Evolutionary conservation across 1,140 invertebrate species (phyloP), one percentile per base, ranked within the genome.

Genomic region (Nylanderia fulva): DNA sequence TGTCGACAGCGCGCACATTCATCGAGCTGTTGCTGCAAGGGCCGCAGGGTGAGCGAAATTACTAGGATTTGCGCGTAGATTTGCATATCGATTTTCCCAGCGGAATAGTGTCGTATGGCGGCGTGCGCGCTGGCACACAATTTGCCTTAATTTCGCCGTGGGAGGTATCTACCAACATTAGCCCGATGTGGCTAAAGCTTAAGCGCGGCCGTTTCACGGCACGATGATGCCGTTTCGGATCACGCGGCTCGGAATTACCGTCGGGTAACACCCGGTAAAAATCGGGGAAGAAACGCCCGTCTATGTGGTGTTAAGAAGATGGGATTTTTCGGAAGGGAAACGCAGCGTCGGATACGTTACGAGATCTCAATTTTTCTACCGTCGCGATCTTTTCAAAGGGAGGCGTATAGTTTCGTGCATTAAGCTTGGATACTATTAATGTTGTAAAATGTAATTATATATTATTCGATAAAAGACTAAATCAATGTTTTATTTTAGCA

Each of bases 1-100:
- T 69, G 68, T 39, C 76, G 48, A 54, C 61, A 63, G 24, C 33
- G 82, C 64, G 29, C 13, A 39, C 39, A 80, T 52, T 63, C 85
- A 75, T 82, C 66, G 84, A 82, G 74, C 77, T 74, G 60, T 77
- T 86, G 88, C 87, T 86, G 88, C 88, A 77, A 84, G 86, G 68
- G 86, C 84, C 84, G 88, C 85, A 74, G 84, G 87, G 63, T 58
- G 64, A 79, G 86, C 90, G 86, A 94, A 92, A 94, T 94, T 94
- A 94, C 94, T 94, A 92, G 94, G 92, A 94, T 94, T 94, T 94
- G 92, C 92, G 91, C 92, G 90, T 93, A 93, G 92, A 94, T 94
- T 94, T 94, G 88, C 93, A 94, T 94, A 94, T 94, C 93, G 94
- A 94, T 94, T 94, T 92, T 90, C 88, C 69, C 15, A 33, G 33